Percentiles rank a stretch among this genome's conserved stretches.
These are phyloP conservation scores for Physeter macrocephalus DNA, from an alignment of 2,113 vertebrate genomes.

Conservation along the genomic window DNA sequence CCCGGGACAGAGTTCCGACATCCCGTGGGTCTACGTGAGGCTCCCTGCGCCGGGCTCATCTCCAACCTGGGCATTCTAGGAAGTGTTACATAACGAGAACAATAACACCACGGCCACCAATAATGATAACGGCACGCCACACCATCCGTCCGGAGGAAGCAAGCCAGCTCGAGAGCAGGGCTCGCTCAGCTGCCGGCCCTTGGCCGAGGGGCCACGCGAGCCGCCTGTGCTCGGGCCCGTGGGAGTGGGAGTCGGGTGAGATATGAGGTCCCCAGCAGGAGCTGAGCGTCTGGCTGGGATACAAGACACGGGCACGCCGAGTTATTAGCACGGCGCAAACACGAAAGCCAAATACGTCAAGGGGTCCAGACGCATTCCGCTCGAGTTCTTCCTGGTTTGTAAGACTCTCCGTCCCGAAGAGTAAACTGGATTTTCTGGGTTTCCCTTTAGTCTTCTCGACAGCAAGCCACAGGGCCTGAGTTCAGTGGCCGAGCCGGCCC, in stretches of 20 bases:
- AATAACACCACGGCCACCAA: too few species aligned
- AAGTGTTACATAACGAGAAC: accelerated
- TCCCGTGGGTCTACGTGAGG: accelerated
- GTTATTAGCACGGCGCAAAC: too few species aligned
- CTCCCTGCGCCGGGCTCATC: not conserved
- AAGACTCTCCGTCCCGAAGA: accelerated
- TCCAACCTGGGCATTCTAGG: not conserved
- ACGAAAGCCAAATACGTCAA: accelerated
- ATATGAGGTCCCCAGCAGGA: accelerated
- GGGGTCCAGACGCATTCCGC: not conserved
- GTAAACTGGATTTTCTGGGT: not conserved
- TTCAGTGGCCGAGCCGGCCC: accelerated
- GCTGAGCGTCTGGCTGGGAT: not conserved
- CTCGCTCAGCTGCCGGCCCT: accelerated
- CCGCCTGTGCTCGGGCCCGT: accelerated
- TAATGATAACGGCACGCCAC: too few species aligned
- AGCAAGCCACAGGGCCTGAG: not conserved
- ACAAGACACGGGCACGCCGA: accelerated
- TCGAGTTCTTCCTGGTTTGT: too few species aligned
- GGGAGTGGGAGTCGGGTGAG: accelerated
- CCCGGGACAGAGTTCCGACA: not conserved
- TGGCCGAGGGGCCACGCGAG: not conserved
- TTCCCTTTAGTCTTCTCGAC: not conserved
- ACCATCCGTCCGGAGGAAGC: not conserved
- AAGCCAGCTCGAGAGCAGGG: accelerated